Percentiles rank a stretch among this genome's conserved stretches.
These are phyloP conservation scores for Argyrosomus japonicus DNA, from an alignment of 2,113 vertebrate genomes.

Conservation along the genomic window DNA sequence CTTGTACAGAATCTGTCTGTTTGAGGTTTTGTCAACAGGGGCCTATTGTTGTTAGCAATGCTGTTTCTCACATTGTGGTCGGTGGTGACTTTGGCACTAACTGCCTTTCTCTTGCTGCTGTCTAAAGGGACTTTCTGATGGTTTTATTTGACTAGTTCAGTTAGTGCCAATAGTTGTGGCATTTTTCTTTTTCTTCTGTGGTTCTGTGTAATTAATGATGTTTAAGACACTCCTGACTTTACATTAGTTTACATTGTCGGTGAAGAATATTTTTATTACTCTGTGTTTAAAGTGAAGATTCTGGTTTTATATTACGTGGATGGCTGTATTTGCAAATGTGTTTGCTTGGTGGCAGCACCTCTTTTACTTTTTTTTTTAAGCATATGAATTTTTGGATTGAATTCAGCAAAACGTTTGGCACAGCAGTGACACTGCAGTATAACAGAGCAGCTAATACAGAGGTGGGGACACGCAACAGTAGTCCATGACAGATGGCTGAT, in stretches of 20 bases:
- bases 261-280: background rate
- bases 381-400: background rate
- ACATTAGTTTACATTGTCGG: background rate
- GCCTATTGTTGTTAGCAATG: background rate
- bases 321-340: background rate
- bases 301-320: background rate
- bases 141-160: background rate
- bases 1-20: background rate
- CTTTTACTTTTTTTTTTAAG: background rate
- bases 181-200: background rate
- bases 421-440: background rate
- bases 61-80: slow-evolving; percentile 7
- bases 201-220: background rate
- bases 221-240: background rate
- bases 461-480: background rate
- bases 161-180: background rate
- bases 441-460: background rate
- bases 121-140: background rate
- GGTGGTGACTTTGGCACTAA: background rate
- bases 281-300: background rate
- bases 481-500: background rate
- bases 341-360: background rate
- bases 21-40: background rate
- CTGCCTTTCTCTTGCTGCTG: background rate
- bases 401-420: background rate